These are phyloP conservation scores for Drosophila erecta DNA, from an alignment of 1,140 invertebrate genomes.

Conservation along the genomic window DNA sequence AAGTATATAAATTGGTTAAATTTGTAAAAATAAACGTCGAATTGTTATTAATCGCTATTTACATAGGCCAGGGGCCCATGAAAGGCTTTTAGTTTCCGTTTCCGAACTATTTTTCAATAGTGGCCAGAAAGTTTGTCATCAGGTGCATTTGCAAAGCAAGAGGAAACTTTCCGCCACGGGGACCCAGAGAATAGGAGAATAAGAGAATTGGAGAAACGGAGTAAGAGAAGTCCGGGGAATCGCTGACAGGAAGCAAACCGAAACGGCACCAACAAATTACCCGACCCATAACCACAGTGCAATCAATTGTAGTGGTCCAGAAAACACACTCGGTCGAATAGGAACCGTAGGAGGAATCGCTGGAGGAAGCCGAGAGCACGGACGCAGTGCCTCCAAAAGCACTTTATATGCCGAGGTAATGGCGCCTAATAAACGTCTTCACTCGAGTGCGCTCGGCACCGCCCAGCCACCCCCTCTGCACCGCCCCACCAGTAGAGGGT, in stretches of 20 bases:
- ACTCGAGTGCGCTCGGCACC: constrained; percentile 58
- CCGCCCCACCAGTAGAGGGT: constrained; percentile 2
- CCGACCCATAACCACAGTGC: constrained; percentile 72
- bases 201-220: not conserved
- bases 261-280: constrained; percentile 62
- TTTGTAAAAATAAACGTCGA: too few relatives aligned
- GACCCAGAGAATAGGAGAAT: constrained; percentile 12
- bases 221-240: constrained; percentile 12
- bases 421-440: constrained; percentile 79
- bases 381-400: constrained; percentile 54
- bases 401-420: constrained; percentile 78
- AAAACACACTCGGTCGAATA: constrained; percentile 36
- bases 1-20: too few relatives aligned
- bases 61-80: not conserved
- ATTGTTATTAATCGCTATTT: not conserved
- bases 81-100: not conserved
- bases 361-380: not conserved
- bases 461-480: not conserved
- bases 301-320: constrained; percentile 76
- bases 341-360: not conserved
- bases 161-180: constrained; percentile 49
- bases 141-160: constrained; percentile 34
- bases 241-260: constrained; percentile 42
- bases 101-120: not conserved
- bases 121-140: constrained; percentile 23